Base-by-base conservation (phyloP, 2,113 vertebrate genomes). In the Struthidea cinerea region DNA sequence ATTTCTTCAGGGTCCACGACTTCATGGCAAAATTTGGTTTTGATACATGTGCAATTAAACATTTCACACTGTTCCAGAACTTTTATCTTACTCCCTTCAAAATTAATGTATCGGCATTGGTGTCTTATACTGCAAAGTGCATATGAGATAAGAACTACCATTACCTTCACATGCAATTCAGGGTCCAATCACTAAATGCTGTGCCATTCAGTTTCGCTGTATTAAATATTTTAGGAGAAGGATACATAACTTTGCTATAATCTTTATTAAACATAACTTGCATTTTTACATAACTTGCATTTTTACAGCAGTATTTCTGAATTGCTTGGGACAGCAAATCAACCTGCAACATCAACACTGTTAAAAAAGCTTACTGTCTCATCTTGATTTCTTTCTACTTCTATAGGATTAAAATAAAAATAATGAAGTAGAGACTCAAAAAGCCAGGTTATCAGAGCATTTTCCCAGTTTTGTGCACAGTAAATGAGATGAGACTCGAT, bases 11-110 rank as follows among this genome's bases (percentile, higher is more conserved):
- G 76, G 79, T 71, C 85, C 11, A 23, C 61, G 79, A 91, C 69
- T 95, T 96, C 95, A 87, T 86, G 82, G 84, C 56, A 90, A 97
- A 96, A 97, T 97, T 97, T 97, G 59, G 52, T 97, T 95, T 97
- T 78, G 70, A 86, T 91, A 82, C 56, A 73, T 71, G 61, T 94
- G 84, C 83, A 95, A 87, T 96, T 95, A 96, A 95, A 96, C 70
- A 91, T 91, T 94, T 96, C 33, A 42, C 65, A 97, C 68, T 95
- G 65, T 96, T 96, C 79, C 87, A 93, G 75, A 85, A 86, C 53
- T 87, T 96, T 97, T 85, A 89, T 97, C 93, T 93, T 67, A 63
- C 63, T 94, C 17, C 21, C 28, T 74, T 95, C 84, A 68, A 93
- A 93, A 69, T 91, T 92, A 91, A 84, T 77, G 70, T 89, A 89